Percentiles rank a stretch among this genome's conserved stretches.
phyloP scores from a whole-genome alignment of 2,113 vertebrate genomes.

The Haemorhous mexicanus region DNA sequence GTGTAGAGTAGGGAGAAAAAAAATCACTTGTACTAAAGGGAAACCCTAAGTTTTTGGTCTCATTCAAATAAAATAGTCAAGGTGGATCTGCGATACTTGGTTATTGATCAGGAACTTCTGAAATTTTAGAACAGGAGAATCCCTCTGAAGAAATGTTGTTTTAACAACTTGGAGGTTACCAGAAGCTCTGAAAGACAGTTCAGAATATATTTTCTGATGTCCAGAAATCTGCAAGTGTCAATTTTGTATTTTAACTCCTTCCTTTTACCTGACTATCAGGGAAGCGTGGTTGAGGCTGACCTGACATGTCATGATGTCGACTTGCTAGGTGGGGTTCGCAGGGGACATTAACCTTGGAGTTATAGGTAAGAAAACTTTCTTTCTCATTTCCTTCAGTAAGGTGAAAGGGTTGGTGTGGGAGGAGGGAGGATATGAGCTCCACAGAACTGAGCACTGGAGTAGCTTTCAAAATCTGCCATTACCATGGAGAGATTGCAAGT shows the following conservation, averaged over 20 bases:
- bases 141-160: conserved; percentile 43
- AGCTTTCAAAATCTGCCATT: neutral
- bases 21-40: neutral
- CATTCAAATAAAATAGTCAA: neutral
- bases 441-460: neutral
- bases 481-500: neutral
- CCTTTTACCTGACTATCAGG: conserved; percentile 96
- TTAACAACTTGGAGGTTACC: conserved; percentile 72
- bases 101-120: conserved; percentile 5
- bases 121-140: conserved; percentile 45
- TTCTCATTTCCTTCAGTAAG: conserved; percentile 69
- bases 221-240: conserved; percentile 78
- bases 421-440: conserved; percentile 44
- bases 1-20: neutral
- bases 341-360: conserved; percentile 82
- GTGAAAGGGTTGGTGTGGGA: conserved; percentile 63
- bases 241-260: conserved; percentile 89
- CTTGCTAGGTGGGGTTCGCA: conserved; percentile 84
- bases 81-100: neutral
- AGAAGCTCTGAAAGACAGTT: conserved; percentile 78
- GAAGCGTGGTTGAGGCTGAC: conserved; percentile 86
- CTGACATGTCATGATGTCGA: conserved; percentile 87
- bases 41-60: conserved; percentile 32
- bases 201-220: conserved; percentile 75
- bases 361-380: conserved; percentile 87